A percentile compares a stretch with the other conserved stretches of the same genome.
Evolutionary conservation across 1,140 invertebrate genomes (phyloP).

Genomic region (Drosophila novamexicana): DNA sequence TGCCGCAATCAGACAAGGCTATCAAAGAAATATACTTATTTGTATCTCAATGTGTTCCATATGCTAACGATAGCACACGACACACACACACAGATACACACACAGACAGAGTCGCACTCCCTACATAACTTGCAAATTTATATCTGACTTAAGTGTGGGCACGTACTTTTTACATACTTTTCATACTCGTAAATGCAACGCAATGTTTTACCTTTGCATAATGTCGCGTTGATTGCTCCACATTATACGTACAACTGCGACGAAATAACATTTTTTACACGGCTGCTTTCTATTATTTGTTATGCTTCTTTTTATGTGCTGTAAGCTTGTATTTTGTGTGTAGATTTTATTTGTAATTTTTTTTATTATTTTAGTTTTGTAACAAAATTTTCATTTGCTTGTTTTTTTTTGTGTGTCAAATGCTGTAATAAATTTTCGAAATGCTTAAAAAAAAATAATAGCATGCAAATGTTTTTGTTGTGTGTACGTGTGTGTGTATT

Average conservation of each 20-base stretch:
- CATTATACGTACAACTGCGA: conserved; percentile 78
- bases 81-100: not conserved
- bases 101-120: too few relatives aligned
- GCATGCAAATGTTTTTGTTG: conserved; percentile 33
- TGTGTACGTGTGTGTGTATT: conserved; percentile 12
- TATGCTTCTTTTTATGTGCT: not conserved
- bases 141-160: conserved; percentile 30
- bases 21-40: not conserved
- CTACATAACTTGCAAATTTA: conserved; percentile 5
- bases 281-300: conserved; percentile 11
- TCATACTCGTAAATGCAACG: conserved; percentile 52
- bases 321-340: not conserved
- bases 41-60: not conserved
- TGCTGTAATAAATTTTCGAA: conserved; percentile 41
- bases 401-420: conserved; percentile 37
- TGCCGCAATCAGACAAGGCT: not conserved
- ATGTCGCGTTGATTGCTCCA: conserved; percentile 80
- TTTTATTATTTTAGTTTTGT: conserved; percentile 43
- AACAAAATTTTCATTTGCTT: conserved; percentile 30
- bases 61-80: not conserved
- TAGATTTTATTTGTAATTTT: not conserved
- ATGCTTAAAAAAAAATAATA: conserved; percentile 22
- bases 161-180: conserved; percentile 56
- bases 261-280: conserved; percentile 62
- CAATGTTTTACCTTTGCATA: conserved; percentile 81